Evolutionary conservation across 2,888 invertebrate genomes (phyloP).

Genomic region (Ophioninae sp.): DNA sequence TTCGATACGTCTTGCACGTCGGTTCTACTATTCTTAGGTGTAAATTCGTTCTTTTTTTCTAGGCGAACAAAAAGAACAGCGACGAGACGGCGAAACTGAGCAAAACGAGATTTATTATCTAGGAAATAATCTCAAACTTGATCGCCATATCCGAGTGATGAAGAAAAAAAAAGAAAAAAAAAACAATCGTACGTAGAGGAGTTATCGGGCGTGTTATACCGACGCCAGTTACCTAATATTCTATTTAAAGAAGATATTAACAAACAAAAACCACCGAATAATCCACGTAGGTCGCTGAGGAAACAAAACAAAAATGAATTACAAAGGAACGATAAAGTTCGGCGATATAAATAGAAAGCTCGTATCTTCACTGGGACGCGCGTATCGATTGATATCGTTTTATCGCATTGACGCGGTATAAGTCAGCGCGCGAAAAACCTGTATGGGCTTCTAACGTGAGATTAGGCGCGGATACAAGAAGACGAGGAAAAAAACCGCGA

Average conservation of each 20-base stretch:
- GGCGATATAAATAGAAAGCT: constrained; percentile 48
- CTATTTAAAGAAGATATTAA: constrained; percentile 51
- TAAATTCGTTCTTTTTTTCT: constrained; percentile 44
- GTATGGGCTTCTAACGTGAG: constrained; percentile 42
- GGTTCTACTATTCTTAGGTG: constrained; percentile 60
- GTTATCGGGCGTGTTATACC: constrained; percentile 61
- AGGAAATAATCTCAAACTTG: constrained; percentile 49
- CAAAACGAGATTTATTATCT: constrained; percentile 44
- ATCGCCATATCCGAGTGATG: constrained; percentile 31
- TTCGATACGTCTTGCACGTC: constrained; percentile 50
- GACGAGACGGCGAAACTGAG: constrained; percentile 1
- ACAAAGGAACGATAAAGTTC: constrained; percentile 38
- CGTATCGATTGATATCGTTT: constrained; percentile 48
- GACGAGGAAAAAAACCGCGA: background rate
- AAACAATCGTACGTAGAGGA: constrained; percentile 49
- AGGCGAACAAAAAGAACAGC: constrained; percentile 25
- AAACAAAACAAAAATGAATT: constrained; percentile 30
- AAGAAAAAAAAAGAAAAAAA: constrained; percentile 7
- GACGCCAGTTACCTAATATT: constrained; percentile 62
- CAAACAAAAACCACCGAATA: constrained; percentile 51
- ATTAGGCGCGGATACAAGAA: constrained; percentile 20
- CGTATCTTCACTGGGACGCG: constrained; percentile 36
- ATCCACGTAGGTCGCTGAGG: constrained; percentile 49
- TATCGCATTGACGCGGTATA: background rate
- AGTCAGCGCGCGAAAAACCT: constrained; percentile 11